Conservation (phyloP, 2,888 invertebrate genomes). For the Creontiades dilutus region DNA sequence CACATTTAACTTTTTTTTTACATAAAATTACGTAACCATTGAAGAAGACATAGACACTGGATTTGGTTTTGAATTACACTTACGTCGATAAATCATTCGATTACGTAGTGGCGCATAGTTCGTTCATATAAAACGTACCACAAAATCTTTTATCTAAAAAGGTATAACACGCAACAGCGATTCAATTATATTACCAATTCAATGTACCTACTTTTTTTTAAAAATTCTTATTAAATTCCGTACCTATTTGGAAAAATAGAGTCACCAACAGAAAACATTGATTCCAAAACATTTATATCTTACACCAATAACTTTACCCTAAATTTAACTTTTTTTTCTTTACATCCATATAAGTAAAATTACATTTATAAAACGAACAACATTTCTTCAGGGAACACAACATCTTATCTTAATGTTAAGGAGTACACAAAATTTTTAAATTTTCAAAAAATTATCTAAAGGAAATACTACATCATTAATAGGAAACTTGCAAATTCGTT, state of each 20-base stretch:
- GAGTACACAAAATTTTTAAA: conserved; percentile 45
- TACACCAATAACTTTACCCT: conserved; percentile 2
- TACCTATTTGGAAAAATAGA: conserved; percentile 38
- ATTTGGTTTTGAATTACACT: neutral
- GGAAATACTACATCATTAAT: conserved; percentile 68
- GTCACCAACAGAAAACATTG: conserved; percentile 32
- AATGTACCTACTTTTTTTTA: too few species aligned
- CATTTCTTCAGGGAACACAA: conserved; percentile 51
- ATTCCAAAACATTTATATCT: neutral
- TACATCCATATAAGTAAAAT: conserved; percentile 47
- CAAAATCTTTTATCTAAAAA: neutral
- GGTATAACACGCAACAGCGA: neutral
- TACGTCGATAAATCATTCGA: neutral
- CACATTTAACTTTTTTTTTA: neutral
- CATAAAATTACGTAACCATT: neutral
- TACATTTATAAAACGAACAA: conserved; percentile 55
- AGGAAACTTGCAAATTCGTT: conserved; percentile 34
- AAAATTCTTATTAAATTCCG: neutral
- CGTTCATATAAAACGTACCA: neutral
- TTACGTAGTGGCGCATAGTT: neutral
- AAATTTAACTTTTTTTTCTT: neutral
- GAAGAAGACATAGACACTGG: neutral
- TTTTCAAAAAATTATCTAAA: conserved; percentile 47
- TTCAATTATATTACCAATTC: too few species aligned
- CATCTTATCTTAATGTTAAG: conserved; percentile 34